Percentiles rank a stretch among this genome's conserved stretches.
These are phyloP conservation scores for Clavelina lepadiformis DNA, from an alignment of 23 tunicate species.

Conservation along the genomic window DNA sequence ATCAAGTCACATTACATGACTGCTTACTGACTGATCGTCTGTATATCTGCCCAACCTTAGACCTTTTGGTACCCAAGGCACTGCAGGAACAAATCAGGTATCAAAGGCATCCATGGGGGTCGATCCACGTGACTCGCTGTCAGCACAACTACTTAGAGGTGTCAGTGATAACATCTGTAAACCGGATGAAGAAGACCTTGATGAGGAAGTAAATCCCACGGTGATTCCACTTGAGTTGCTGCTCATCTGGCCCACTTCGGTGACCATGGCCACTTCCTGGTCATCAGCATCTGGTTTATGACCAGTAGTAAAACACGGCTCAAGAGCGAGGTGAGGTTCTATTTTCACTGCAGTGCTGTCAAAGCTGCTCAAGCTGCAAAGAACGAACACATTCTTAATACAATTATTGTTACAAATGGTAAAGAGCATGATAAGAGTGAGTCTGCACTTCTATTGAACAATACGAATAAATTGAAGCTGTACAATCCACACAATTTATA, in stretches of 20 bases:
- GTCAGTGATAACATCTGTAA: slow-evolving; percentile 30
- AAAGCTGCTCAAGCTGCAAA: too few relatives aligned
- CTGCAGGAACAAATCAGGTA: too few relatives aligned
- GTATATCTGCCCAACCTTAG: slow-evolving; percentile 1
- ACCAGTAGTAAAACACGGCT: slow-evolving; percentile 17
- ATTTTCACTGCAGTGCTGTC: neutral
- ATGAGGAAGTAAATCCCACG: slow-evolving; percentile 14
- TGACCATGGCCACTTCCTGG: slow-evolving; percentile 92
- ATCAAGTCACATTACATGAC: too few relatives aligned
- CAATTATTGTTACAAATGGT: too few relatives aligned
- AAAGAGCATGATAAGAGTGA: too few relatives aligned
- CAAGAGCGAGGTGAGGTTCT: slow-evolving; percentile 3
- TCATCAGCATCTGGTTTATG: slow-evolving; percentile 58
- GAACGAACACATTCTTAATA: too few relatives aligned
- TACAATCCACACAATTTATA: too few relatives aligned
- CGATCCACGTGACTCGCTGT: slow-evolving; percentile 51
- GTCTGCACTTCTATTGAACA: neutral
- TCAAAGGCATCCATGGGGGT: slow-evolving; percentile 24
- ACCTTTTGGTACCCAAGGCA: too few relatives aligned
- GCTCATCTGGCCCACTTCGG: slow-evolving; percentile 25
- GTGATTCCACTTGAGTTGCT: slow-evolving; percentile 23
- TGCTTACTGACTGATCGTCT: too few relatives aligned
- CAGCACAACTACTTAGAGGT: slow-evolving; percentile 39
- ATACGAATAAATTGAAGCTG: too few relatives aligned
- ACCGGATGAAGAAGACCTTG: slow-evolving; percentile 46